Conservation (phyloP, 2,113 vertebrate genomes). For the Artemisiospiza belli region DNA sequence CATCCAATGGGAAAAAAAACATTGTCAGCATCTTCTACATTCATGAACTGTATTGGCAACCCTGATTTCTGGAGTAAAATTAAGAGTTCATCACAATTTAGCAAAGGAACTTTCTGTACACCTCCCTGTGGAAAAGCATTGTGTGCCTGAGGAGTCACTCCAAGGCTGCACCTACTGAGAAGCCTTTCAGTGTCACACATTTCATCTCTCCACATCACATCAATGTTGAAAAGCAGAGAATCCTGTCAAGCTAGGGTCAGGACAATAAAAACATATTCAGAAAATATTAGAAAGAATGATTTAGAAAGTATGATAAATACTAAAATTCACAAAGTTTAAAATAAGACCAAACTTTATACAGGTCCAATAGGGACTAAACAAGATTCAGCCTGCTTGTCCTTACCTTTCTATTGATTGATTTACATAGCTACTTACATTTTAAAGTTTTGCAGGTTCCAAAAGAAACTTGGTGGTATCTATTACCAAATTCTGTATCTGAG, state of each 20-base stretch:
- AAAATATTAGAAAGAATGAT: too few species aligned
- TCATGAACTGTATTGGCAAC: neutral
- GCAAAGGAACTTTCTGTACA: neutral
- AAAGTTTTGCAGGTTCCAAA: neutral
- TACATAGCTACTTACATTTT: neutral
- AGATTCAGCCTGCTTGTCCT: neutral
- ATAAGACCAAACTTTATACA: neutral
- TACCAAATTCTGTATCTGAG: neutral
- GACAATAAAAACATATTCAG: neutral
- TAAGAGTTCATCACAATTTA: neutral
- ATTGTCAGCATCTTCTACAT: fast-evolving
- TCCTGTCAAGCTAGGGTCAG: neutral
- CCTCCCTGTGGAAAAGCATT: neutral
- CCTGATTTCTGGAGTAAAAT: neutral
- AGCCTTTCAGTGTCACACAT: neutral
- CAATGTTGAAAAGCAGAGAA: neutral
- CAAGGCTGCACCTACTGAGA: neutral
- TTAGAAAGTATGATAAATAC: neutral
- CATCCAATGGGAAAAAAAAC: neutral
- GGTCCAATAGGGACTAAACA: neutral
- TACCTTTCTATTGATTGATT: neutral
- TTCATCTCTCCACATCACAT: neutral
- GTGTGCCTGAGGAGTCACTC: neutral
- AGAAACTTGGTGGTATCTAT: neutral
- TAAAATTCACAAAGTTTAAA: neutral